Evolutionary conservation across 2,888 invertebrate species (phyloP), one percentile per base, ranked within the genome.

Genomic region (Cynaeus angustus): DNA sequence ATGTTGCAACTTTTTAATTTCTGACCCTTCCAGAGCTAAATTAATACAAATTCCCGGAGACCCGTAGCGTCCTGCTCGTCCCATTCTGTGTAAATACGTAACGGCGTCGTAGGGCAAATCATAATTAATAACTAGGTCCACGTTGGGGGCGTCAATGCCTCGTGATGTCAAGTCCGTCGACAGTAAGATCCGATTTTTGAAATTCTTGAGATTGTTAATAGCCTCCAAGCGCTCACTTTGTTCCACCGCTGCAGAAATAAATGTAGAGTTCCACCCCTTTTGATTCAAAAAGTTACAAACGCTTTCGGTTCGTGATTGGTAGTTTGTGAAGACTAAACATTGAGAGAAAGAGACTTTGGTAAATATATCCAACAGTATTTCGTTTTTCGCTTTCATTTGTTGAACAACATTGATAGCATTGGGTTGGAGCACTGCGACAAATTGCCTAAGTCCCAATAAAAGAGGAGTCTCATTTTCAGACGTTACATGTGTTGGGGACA

Each of bases 51-150:
- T 88, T 58, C 97, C 97, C 83, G 90, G 90, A 0, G 94, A 91
- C 0, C 98, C 99, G 87, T 93, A 99, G 71, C 99, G 88, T 0
- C 99, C 99, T 45, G 98, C 97, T 78, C 99, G 89, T 0, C 99
- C 99, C 82, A 98, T 97, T 80, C 99, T 88, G 86, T 99, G 99
- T 72, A 97, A 88, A 87, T 97, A 97, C 12, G 94, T 96, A 73
- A 93, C 91, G 75, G 90, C 88, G 79, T 94, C 92, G 72, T 81
- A 81, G 0, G 99, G 96, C 28, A 94, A 86, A 82, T 98, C 98
- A 80, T 97, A 89, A 85, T 99, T 98, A 6, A 99, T 89, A 0
- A 99, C 94, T 69, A 99, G 85, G 87, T 99, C 95, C 7, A 98
- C 93, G 85, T 96, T 94, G 1, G 94, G 92, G 0, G 94, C 95